Conservation (phyloP, 2,888 invertebrate genomes). For the Hetaerina titia region DNA sequence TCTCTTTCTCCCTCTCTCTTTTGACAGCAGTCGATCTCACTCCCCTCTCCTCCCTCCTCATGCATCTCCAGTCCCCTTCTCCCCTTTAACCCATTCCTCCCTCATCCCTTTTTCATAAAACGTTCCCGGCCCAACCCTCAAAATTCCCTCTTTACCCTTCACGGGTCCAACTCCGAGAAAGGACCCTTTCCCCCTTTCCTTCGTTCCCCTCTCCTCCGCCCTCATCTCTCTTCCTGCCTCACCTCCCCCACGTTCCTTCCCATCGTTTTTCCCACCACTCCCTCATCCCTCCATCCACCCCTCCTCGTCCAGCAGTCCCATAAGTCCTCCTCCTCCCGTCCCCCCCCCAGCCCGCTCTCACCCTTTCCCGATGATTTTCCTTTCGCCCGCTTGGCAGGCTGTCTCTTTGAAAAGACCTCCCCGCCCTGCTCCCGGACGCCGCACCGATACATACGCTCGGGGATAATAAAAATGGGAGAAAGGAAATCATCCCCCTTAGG, state of each 20-base stretch:
- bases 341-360: background rate
- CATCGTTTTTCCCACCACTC: background rate
- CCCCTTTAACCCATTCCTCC: background rate
- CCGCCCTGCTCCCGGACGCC: background rate
- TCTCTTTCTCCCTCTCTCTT: slow-evolving; percentile 48
- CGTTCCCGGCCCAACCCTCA: background rate
- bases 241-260: background rate
- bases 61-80: too few relatives aligned
- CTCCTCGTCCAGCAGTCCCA: background rate
- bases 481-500: background rate
- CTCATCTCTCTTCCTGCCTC: background rate
- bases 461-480: background rate
- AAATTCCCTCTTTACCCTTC: background rate
- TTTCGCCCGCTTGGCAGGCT: background rate
- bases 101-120: background rate
- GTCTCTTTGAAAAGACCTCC: background rate
- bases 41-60: background rate
- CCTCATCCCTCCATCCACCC: background rate
- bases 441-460: background rate
- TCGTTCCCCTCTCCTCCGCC: background rate
- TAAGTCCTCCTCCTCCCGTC: too few relatives aligned
- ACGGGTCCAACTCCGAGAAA: background rate
- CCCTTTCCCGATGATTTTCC: background rate
- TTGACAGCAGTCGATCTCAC: background rate
- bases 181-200: background rate